These are phyloP conservation scores for Austrolebias charrua DNA, from an alignment of 2,797 vertebrate genomes.

Conservation along the genomic window DNA sequence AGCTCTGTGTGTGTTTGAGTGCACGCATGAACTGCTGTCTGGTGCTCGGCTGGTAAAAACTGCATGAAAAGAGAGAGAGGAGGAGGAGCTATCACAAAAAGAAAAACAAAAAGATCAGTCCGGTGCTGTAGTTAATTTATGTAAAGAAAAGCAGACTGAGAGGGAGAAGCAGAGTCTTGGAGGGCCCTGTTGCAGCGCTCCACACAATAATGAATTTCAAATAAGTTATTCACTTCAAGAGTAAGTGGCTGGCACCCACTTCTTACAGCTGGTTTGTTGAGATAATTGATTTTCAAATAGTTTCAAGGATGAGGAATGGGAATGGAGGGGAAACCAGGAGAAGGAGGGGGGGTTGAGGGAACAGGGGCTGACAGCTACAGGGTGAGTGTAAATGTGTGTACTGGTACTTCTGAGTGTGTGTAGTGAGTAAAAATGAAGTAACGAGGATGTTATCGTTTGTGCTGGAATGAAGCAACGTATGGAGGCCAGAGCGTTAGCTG, in stretches of 20 bases:
- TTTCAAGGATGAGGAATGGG: conserved; percentile 86
- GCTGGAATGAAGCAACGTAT: conserved; percentile 71
- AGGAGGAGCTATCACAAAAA: conserved; percentile 14
- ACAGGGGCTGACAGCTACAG: conserved; percentile 77
- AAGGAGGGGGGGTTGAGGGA: conserved; percentile 38
- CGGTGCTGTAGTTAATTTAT: conserved; percentile 78
- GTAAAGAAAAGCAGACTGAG: conserved; percentile 49
- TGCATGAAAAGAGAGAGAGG: conserved; percentile 67
- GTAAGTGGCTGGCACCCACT: conserved; percentile 87
- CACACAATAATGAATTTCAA: conserved; percentile 91
- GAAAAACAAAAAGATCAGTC: conserved; percentile 44
- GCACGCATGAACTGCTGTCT: conserved; percentile 20
- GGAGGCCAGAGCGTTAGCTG: conserved; percentile 52
- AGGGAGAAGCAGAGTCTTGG: conserved; percentile 70
- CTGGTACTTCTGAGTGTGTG: conserved; percentile 43
- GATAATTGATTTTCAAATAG: conserved; percentile 97
- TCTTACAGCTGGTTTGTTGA: conserved; percentile 92
- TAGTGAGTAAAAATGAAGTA: conserved; percentile 45
- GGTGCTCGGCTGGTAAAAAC: conserved; percentile 82
- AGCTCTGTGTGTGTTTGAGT: conserved; percentile 47
- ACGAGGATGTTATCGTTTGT: conserved; percentile 83
- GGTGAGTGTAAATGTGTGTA: conserved; percentile 54
- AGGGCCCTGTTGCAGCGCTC: conserved; percentile 81
- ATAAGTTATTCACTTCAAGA: conserved; percentile 94
- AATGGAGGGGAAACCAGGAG: conserved; percentile 41